Evolutionary conservation across 2,888 invertebrate species (phyloP).

Genomic region (Spilosoma lubricipeda): DNA sequence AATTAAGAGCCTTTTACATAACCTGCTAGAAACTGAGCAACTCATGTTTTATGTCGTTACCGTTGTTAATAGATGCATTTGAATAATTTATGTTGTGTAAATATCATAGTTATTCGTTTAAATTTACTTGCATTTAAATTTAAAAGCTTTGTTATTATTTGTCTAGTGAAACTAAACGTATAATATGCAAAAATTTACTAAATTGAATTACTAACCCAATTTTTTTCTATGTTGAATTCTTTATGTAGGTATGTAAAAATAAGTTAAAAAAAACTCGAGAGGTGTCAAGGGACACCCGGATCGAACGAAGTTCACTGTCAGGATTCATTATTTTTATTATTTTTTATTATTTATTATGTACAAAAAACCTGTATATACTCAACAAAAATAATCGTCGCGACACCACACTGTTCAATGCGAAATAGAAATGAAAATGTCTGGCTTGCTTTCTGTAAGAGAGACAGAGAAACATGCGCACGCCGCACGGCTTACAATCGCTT

Average conservation of each 20-base stretch:
- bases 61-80: not conserved
- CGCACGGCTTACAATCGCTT: too few relatives aligned
- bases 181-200: not conserved
- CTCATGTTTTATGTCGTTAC: not conserved
- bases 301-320: too few relatives aligned
- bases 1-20: not conserved
- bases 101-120: not conserved
- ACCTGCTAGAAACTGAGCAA: not conserved
- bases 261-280: too few relatives aligned
- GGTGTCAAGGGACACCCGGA: too few relatives aligned
- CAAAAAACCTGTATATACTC: too few relatives aligned
- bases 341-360: too few relatives aligned
- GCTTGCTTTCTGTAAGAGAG: too few relatives aligned
- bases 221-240: not conserved
- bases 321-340: too few relatives aligned
- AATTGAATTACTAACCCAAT: not conserved
- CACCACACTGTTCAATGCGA: too few relatives aligned
- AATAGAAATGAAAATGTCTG: too few relatives aligned
- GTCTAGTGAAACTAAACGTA: not conserved
- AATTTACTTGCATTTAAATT: not conserved
- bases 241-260: not conserved
- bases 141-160: not conserved
- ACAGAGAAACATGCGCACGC: too few relatives aligned
- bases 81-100: not conserved
- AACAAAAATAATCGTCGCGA: too few relatives aligned